Evolutionary conservation across 2,888 invertebrate species (phyloP), one percentile per base, ranked within the genome.

Genomic region (Heliconius aoede): DNA sequence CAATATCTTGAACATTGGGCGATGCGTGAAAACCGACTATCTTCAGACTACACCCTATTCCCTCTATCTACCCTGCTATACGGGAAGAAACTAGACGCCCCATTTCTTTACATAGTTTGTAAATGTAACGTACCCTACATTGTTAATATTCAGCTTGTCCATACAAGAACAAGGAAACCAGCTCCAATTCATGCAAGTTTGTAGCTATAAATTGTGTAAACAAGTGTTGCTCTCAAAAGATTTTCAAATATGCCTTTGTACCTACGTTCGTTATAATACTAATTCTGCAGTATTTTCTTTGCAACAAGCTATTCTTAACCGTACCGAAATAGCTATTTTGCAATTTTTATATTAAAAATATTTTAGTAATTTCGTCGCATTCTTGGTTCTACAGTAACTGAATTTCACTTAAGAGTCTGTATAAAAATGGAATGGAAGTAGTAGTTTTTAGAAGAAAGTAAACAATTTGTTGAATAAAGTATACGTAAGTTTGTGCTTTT

Each of bases 221-320:
- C 36, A 36, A 15, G 40, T 24, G 2, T 65, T 36, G 36, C 24
- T 65, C 36, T 64, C 62, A n/a, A 64, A 64, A 64, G 32, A 64
- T 32, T 65, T 65, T 65, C 24, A 65, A 65, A 65, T 65, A 65
- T 65, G 36, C 65, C 36, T 65, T 40, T 65, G 65, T 36, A 2
- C 36, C 0, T 36, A 36, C 8, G 36, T 36, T 32, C 36, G 65
- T 65, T 65, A 40, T 65, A 65, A 36, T 65, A 65, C 15, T 65
- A 65, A 65, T 65, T 65, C 15, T 65, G 65, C 65, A 65, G 15
- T 36, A 15, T 65, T 69, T 69, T 55, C 69, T 55, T 69, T 55
- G 51, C 8, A 55, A 24, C 8, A n/a, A 69, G 69, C 55, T 24
- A 32, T 30, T 55, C 30, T 69, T 55, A n/a, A 69, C 55, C 13